Conservation (phyloP, 2,113 vertebrate species). For the Acrocephalus arundinaceus region DNA sequence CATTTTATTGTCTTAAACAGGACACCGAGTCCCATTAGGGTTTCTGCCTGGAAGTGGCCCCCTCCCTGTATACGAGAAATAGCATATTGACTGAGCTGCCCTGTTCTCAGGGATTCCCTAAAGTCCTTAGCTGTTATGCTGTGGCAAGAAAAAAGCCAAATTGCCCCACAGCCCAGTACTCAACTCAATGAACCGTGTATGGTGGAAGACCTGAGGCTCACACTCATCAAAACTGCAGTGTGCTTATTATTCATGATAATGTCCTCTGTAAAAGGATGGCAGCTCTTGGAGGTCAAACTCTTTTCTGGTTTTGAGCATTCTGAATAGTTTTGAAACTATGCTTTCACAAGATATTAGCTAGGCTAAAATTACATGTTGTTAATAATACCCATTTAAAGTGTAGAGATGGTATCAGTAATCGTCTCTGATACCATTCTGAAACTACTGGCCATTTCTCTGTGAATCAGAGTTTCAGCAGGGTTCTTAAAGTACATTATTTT, state of each 20-base stretch:
- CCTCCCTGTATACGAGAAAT: not conserved
- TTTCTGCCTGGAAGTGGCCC: not conserved
- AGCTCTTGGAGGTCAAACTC: not conserved
- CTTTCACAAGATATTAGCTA: not conserved
- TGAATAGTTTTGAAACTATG: not conserved
- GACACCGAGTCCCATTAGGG: rapidly evolving
- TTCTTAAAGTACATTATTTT: not conserved
- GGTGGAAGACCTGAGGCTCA: not conserved
- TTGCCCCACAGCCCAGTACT: not conserved
- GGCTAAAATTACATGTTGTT: not conserved
- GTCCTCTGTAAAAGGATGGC: not conserved
- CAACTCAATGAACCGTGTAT: not conserved
- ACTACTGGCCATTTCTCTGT: not conserved
- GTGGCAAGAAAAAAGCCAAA: not conserved
- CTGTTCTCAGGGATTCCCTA: not conserved
- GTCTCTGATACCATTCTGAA: not conserved
- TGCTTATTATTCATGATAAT: not conserved
- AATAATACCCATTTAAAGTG: not conserved
- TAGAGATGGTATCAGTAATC: not conserved
- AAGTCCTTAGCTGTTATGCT: not conserved
- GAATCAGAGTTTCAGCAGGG: not conserved
- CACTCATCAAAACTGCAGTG: rapidly evolving
- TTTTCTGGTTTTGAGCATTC: not conserved
- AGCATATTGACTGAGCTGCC: not conserved
- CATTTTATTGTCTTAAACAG: not conserved